Conservation (phyloP, 2,888 invertebrate species). For the Tortricodes alternella region DNA sequence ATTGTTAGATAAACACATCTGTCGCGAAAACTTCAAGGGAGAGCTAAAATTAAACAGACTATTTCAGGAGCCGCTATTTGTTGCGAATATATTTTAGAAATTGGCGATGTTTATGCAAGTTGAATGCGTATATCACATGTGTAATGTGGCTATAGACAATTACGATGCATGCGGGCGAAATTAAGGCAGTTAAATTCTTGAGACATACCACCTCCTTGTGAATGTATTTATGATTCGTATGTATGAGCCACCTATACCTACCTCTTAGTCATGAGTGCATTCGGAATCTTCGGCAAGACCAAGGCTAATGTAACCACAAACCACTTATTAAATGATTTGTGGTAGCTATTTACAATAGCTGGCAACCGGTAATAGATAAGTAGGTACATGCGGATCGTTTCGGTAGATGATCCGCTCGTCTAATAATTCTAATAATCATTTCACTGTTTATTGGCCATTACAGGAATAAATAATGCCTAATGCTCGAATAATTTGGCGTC, state of each 20-base stretch:
- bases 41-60: constrained; percentile 37
- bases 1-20: constrained; percentile 51
- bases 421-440: constrained; percentile 16
- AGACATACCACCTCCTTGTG: too few species aligned
- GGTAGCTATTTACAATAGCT: constrained; percentile 17
- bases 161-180: constrained; percentile 2
- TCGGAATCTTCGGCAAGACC: constrained; percentile 1
- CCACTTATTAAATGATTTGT: constrained; percentile 24
- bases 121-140: constrained; percentile 8
- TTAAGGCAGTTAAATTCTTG: background rate
- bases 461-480: constrained; percentile 3
- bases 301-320: constrained; percentile 10
- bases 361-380: constrained; percentile 4
- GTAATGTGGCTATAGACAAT: background rate
- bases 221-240: too few species aligned
- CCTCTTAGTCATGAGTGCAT: constrained; percentile 3
- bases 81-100: constrained; percentile 24
- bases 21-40: constrained; percentile 35
- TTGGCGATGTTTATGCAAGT: constrained; percentile 11
- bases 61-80: constrained; percentile 28
- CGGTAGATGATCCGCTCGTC: background rate
- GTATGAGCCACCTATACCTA: too few species aligned
- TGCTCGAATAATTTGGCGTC: background rate
- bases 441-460: constrained; percentile 3
- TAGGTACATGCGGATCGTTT: constrained; percentile 12